Evolutionary conservation across 2,113 vertebrate species (phyloP).

Genomic region (Cochlearius cochlearius): DNA sequence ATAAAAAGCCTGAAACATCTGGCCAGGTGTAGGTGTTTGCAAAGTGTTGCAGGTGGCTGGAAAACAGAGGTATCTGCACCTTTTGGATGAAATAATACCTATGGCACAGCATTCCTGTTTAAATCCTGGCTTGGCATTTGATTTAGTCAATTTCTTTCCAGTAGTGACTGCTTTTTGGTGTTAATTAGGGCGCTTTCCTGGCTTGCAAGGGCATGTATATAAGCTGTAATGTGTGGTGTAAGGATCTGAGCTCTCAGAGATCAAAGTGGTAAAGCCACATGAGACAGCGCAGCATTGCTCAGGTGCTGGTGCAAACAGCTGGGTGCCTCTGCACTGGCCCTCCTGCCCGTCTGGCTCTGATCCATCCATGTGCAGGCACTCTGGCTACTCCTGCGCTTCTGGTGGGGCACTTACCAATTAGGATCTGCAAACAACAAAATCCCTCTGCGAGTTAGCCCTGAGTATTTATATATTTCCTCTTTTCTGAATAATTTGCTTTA

Average conservation of each 20-base stretch:
- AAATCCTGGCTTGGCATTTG: neutral
- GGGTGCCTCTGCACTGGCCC: neutral
- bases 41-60: neutral
- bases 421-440: neutral
- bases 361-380: no score
- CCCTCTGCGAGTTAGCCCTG: neutral
- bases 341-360: neutral
- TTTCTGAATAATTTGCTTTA: neutral
- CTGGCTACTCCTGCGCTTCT: neutral
- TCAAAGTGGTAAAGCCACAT: neutral
- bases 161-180: neutral
- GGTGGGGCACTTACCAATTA: fast-evolving
- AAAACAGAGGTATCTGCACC: neutral
- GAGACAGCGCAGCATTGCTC: neutral
- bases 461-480: neutral
- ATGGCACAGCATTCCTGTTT: neutral
- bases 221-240: neutral
- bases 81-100: neutral
- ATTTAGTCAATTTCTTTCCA: neutral
- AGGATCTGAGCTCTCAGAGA: neutral
- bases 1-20: neutral
- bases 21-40: neutral
- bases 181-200: neutral
- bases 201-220: neutral
- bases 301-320: neutral